Percentiles rank a stretch among this genome's conserved stretches.
phyloP scores from a whole-genome alignment of 2,797 vertebrate species.

The Epinephelus malabaricus region DNA sequence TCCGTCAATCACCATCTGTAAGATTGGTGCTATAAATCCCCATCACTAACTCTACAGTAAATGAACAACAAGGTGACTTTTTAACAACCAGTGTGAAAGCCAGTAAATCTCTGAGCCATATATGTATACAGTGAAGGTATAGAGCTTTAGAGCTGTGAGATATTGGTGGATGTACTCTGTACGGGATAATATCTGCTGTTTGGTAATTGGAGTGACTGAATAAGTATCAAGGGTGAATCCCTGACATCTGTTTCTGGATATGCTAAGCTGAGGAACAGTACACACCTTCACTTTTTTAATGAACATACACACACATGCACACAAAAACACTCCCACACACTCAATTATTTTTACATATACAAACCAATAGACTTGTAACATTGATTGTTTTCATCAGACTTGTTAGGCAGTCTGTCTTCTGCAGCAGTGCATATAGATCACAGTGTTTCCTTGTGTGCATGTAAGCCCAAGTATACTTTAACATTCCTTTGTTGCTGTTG shows the following conservation, averaged over 20 bases:
- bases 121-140: not conserved
- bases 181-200: slow-evolving; percentile 14
- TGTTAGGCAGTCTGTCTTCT: slow-evolving; percentile 2
- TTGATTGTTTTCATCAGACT: not conserved
- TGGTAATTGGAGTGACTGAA: slow-evolving; percentile 36
- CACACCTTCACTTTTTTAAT: slow-evolving; percentile 32
- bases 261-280: slow-evolving; percentile 10
- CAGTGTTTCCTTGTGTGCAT: not conserved
- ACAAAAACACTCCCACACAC: slow-evolving; percentile 11
- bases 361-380: slow-evolving; percentile 9
- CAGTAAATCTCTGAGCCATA: not conserved
- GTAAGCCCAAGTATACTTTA: not conserved
- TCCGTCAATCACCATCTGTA: not conserved
- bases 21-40: not conserved
- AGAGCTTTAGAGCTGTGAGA: slow-evolving; percentile 4
- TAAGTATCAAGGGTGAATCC: not conserved
- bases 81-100: not conserved
- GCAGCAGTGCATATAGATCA: not conserved
- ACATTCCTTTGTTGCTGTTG: not conserved
- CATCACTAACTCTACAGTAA: not conserved
- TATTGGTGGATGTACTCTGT: not conserved
- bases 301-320: slow-evolving; percentile 15
- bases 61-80: not conserved
- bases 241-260: slow-evolving; percentile 23
- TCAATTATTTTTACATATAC: not conserved